Evolutionary conservation across 1,140 invertebrate genomes (phyloP), one percentile per base, ranked within the genome.

Genomic region (Meloidogyne hapla): DNA sequence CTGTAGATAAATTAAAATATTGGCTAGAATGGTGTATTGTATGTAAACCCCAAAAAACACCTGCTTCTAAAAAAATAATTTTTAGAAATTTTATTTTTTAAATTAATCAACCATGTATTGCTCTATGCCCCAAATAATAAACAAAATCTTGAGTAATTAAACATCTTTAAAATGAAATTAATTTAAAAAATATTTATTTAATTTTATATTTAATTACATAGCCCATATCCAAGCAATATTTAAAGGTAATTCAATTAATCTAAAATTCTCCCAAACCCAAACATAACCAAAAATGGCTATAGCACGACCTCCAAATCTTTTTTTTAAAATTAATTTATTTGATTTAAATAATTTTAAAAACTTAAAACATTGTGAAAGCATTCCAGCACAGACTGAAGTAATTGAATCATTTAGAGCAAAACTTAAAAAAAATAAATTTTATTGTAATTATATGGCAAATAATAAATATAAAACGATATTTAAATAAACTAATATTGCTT

Each of bases 1-100:
- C 85, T 40, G 94, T 93, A 15, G 92, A 91, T 81, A 96, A 89
- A 89, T 96, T 96, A 88, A 94, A 96, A 83, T 96, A 94, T 88
- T 97, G 94, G 18, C 94, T 94, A 83, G 93, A 95, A 83, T 97
- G 95, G 88, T 97, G 95, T 1, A 94, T 93, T 89, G 96, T 94
- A 89, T 97, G 95, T 76, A 94, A 92, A 0, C 93, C 92, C 94
- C 94, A 97, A 69, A 96, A 89, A 76, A 97, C 91, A 87, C 95
- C 93, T 12, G 95, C 89, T 88, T 96, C 90, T 90, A 84, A n/a
- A 87, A 21, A 56, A 83, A 65, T 56, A 72, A 76, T 28, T 61
- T 25, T 1, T 12, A 25, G 23, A 40, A 67, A 78, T 62, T 18
- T n/a, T 62, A 13, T 56, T 69, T 40, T 21, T 9, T 79, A 5